Evolutionary conservation across 2,113 vertebrate species (phyloP), one percentile per base, ranked within the genome.

Genomic region (Romanogobio albipinnatus): DNA sequence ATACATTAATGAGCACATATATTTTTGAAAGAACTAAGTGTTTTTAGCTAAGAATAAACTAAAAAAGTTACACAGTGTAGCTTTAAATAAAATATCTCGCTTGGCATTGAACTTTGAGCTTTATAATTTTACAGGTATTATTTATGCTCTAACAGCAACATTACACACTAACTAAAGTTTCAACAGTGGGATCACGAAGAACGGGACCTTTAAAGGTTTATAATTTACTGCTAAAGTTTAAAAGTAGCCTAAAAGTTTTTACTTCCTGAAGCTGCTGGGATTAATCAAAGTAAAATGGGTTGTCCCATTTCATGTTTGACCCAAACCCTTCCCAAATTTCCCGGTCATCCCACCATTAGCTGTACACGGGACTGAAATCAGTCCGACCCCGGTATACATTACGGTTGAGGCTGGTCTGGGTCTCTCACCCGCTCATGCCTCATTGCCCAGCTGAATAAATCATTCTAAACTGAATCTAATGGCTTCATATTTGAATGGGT

Each of bases 391-490:
- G 13, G 26, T 84, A 17, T 87, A 29, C 64, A 75, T 85, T 85
- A 84, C 53, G 26, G 47, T 76, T 81, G 81, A 84, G 29, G 82
- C 76, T 3, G 80, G 45, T 85, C 75, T 29, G 62, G 11, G 75
- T 79, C 83, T 68, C 71, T 76, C 82, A 19, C 53, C n/a, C 15
- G 10, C 61, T 53, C 45, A 76, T 56, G 85, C 39, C 87, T 86
- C 87, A 82, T 88, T 86, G 73, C 71, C n/a, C 85, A 71, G 9
- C 78, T 84, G 85, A 86, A 82, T 86, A 86, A 86, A 86, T 86
- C 87, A 73, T 82, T 83, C 71, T 82, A 84, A 82, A 74, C 74
- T 73, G 85, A 82, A 70, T 86, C 58, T 85, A 86, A 88, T 88
- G 78, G 83, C 78, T 79, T 56, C 17, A 45, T 82, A 68, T 53